Evolutionary conservation across 2,797 vertebrate genomes (phyloP).

Genomic region (Mallotus villosus): DNA sequence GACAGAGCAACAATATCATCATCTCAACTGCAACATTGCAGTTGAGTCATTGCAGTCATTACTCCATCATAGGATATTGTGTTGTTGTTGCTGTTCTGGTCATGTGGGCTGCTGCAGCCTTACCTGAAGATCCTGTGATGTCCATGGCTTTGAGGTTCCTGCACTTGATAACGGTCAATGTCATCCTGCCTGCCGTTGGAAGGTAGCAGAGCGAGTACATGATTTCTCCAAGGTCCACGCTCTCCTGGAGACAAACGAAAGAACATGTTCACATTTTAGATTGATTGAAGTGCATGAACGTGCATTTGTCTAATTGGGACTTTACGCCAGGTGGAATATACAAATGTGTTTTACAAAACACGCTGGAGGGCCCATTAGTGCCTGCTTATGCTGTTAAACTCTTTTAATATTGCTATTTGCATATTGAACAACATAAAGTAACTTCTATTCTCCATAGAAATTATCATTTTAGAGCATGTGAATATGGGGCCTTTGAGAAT

Average conservation of each 20-base stretch:
- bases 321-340: background rate
- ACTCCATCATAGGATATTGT: background rate
- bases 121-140: constrained; percentile 96
- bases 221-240: constrained; percentile 96
- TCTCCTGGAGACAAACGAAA: constrained; percentile 81
- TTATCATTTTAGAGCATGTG: background rate
- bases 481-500: too few relatives aligned
- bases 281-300: background rate
- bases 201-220: constrained; percentile 99
- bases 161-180: constrained; percentile 97
- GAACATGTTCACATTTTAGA: constrained; percentile 8
- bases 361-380: too few relatives aligned
- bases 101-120: constrained; percentile 16
- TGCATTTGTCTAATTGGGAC: too few relatives aligned
- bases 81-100: constrained; percentile 11
- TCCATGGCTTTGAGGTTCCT: constrained; percentile 99
- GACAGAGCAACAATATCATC: too few relatives aligned
- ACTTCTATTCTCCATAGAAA: background rate
- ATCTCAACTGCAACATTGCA: too few relatives aligned
- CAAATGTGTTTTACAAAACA: background rate
- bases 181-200: constrained; percentile 96
- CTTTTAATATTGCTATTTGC: background rate
- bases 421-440: background rate
- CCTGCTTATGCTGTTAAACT: too few relatives aligned
- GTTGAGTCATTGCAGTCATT: background rate